Percentiles rank a stretch among this genome's conserved stretches.
Conservation (phyloP, 2,113 vertebrate species). For the Nettapus auritus region DNA sequence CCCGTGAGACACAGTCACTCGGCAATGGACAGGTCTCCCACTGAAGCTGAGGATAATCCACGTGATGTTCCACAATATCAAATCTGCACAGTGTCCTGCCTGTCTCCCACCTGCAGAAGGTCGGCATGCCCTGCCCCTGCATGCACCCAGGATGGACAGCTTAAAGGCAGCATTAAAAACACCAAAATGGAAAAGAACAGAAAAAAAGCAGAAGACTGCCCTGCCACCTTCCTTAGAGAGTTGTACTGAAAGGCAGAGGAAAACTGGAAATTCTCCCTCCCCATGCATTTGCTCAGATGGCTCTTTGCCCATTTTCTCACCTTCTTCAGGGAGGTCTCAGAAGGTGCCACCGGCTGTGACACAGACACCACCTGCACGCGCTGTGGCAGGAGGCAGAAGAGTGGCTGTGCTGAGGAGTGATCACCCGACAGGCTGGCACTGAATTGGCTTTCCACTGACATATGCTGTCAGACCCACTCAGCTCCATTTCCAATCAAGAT, state of each 20-base stretch:
- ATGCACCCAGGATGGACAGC: not conserved
- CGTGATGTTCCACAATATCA: not conserved
- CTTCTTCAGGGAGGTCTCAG: accelerated
- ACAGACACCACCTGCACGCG: not conserved
- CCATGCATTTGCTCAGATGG: not conserved
- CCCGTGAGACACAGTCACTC: not conserved
- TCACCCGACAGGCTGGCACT: not conserved
- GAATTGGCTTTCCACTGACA: constrained; percentile 17
- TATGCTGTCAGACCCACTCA: not conserved
- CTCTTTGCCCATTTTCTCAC: not conserved
- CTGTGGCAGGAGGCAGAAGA: not conserved
- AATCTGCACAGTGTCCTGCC: not conserved
- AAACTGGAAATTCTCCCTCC: not conserved
- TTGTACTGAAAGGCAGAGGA: not conserved
- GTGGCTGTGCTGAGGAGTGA: not conserved
- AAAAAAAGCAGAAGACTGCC: not conserved
- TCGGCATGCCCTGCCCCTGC: not conserved
- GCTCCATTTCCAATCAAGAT: not conserved
- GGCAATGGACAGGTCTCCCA: not conserved
- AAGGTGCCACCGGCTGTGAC: not conserved
- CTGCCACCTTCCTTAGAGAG: not conserved
- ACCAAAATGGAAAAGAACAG: not conserved
- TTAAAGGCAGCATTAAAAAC: not conserved
- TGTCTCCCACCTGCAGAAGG: not conserved
- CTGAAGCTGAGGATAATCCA: not conserved